Base-by-base conservation (phyloP, 2,113 vertebrate species). In the rabbit (Oryctolagus cuniculus) region DNA sequence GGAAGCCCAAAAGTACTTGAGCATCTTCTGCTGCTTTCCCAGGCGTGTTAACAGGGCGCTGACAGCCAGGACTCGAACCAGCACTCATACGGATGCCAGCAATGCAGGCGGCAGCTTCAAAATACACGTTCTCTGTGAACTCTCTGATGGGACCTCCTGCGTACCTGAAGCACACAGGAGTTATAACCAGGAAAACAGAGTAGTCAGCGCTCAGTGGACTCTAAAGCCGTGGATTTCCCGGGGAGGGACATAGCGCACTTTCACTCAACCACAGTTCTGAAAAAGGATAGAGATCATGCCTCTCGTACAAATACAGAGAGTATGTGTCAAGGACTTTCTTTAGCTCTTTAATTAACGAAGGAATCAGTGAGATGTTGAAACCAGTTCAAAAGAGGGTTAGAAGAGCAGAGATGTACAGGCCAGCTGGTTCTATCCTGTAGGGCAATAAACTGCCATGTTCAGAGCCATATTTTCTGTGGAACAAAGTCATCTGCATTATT, bases 261-360 rank as follows among this genome's bases (percentile, higher is more conserved):
- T 75, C 25, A 34, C 49, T 55, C 27, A 36, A 66, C 70, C 25
- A 44, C 53, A 78, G 86, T 74, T 89, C 89, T 82, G 75, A 87
- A 69, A 81, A 78, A 87, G 4, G 38, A 77, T 55, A 44, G 73
- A 96, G 93, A 90, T n/a, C 74, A 34, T 27, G 16, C 69, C 31
- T 53, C 19, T 61, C 51, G 6, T 17, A 44, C 69, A 64, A 81
- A 95, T 15, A 84, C 44, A 29, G 84, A 94, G 53, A 72, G n/a
- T 38, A 5, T 17, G 8, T 36, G 17, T 36, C 3, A 6, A 82
- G 74, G 64, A 38, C 66, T 89, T 91, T 83, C 73, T 82, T 85
- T 16, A 58, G 75, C 25, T 58, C 86, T 44, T 85, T 82, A 29
- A 63, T 87, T 83, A 66, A 61, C 10, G 69, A 96, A 66, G 61